Evolutionary conservation across 2,888 invertebrate genomes (phyloP).

Genomic region (Epirrita christyi): DNA sequence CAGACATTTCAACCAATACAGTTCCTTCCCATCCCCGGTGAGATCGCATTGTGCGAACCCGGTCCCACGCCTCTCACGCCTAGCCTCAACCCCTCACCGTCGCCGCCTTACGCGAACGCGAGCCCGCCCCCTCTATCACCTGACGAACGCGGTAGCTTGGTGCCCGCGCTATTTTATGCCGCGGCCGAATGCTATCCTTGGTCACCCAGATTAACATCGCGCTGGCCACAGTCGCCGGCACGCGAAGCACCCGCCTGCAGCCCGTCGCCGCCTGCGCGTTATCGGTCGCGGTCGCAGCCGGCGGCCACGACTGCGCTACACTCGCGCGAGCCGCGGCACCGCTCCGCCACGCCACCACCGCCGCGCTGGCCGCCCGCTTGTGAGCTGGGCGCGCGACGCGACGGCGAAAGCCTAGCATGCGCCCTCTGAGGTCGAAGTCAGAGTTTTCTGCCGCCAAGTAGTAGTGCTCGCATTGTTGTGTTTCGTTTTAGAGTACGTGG

Average conservation of each 20-base stretch:
- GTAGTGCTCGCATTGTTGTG: no score
- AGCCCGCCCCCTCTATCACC: neutral
- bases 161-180: no score
- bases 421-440: no score
- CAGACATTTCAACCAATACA: neutral
- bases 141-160: no score
- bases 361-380: neutral
- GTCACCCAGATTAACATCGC: neutral
- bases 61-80: neutral
- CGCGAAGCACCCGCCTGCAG: neutral
- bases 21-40: neutral
- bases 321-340: neutral
- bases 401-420: no score
- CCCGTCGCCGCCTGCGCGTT: neutral
- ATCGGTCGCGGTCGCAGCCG: neutral
- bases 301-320: neutral
- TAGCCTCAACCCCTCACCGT: neutral
- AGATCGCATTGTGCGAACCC: neutral
- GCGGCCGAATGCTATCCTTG: no score
- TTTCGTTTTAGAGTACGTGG: no score
- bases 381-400: neutral
- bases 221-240: neutral
- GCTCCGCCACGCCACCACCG: neutral
- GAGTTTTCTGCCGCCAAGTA: no score
- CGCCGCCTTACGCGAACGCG: neutral